Evolutionary conservation across 2,797 vertebrate genomes (phyloP).

Genomic region (Halcyon smyrnensis): DNA sequence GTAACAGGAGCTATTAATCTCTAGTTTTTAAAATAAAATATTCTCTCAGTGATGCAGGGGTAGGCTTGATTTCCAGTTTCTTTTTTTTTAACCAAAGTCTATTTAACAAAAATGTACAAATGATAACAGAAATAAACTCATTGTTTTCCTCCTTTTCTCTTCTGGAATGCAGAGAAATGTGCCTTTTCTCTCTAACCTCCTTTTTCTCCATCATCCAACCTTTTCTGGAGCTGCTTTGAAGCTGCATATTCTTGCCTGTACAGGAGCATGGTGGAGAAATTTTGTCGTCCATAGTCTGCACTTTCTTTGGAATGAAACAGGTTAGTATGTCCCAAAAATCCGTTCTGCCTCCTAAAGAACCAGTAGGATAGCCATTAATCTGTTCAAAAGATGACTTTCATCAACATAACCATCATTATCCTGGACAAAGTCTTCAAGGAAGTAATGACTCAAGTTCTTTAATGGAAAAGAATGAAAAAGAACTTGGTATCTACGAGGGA

Average conservation of each 20-base stretch:
- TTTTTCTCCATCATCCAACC: neutral
- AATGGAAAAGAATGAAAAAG: neutral
- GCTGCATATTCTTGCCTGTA: neutral
- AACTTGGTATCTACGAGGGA: neutral
- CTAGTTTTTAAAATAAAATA: neutral
- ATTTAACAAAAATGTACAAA: neutral
- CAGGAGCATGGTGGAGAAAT: accelerated
- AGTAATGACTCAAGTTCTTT: neutral
- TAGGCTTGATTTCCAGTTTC: neutral
- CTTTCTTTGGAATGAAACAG: neutral
- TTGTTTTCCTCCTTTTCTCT: neutral
- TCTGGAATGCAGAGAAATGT: neutral
- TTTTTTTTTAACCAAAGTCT: neutral
- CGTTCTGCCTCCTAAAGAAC: neutral
- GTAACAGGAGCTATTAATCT: neutral
- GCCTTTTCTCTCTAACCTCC: neutral
- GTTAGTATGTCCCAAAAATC: neutral
- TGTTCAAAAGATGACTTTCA: neutral
- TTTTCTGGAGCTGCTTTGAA: neutral
- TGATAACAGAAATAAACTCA: neutral
- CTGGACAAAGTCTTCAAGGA: neutral
- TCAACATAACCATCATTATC: neutral
- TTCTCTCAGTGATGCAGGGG: neutral
- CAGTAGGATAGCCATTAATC: neutral
- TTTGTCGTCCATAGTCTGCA: neutral